Base-by-base conservation (phyloP, 53 echinoderm and acorn worm species). In the Holothuria leucospilota region DNA sequence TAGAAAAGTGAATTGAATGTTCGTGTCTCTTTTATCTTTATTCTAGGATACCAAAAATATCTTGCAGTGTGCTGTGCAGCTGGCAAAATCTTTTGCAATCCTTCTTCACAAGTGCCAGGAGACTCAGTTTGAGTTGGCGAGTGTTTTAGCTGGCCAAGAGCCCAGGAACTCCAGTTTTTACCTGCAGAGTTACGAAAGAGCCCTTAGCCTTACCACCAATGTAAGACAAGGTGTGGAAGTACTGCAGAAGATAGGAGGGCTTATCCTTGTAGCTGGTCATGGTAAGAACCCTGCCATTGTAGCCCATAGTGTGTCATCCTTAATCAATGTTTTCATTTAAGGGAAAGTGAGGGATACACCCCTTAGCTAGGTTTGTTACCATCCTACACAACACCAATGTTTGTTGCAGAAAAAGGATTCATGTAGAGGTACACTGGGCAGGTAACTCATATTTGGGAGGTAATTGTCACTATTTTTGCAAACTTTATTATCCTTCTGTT, bases 81-180 rank as follows among this genome's bases (percentile, higher is more conserved):
- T 93, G 8, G 88, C 90, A 56, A 91, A 90, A 60, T 94, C 93
- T 23, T 92, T 88, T 46, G 91, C 90, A 64, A 86, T 95, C 72
- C 84, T 97, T 13, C 90, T 97, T n/a, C 67, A 90, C 88, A 97
- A 97, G 78, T 88, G 87, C 68, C 98, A 97, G 61, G 98, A 97
- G 28, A 85, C 90, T 27, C 98, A 97, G 90, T 89, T 95, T 85
- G 98, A 97, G 78, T 84, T 97, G 69, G 93, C 91, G 68, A 91
- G 94, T 51, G 91, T 91, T 20, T 58, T 90, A 82, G 91, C 83
- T 29, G 86, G 85, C 51, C 81, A 93, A 63, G 87, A 91, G 77
- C 62, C 71, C 49, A 84, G 90, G 65, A 88, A 88, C 20, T 85
- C 62, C 52, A 69, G 83, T 9, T 93, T 87, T 86, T 95, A 95